phyloP scores from a whole-genome alignment of 2,888 invertebrate species.

The Antheraea assamensis region DNA sequence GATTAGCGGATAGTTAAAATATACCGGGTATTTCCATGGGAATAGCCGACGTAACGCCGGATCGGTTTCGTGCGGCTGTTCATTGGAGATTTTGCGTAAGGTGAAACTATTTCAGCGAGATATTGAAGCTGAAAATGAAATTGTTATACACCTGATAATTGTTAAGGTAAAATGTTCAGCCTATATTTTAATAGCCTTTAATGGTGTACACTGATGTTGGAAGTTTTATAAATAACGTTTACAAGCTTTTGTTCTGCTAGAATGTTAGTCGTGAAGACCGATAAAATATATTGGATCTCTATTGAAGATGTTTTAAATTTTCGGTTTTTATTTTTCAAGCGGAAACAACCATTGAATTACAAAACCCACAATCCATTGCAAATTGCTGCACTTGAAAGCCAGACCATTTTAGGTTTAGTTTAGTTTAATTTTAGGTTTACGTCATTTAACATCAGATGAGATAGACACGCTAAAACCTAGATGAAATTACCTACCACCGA shows the following conservation, averaged over 20 bases:
- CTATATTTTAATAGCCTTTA: not conserved
- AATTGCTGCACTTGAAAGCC: too few species aligned
- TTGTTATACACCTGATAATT: not conserved
- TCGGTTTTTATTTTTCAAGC: too few species aligned
- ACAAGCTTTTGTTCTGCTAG: not conserved
- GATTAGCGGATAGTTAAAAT: conserved; percentile 29
- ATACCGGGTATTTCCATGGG: conserved; percentile 21
- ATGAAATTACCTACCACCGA: too few species aligned
- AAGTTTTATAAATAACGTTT: not conserved
- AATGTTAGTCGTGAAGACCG: not conserved
- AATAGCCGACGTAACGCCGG: conserved; percentile 14
- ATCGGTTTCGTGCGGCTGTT: conserved; percentile 12
- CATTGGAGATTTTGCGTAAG: conserved; percentile 10
- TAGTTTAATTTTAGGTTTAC: too few species aligned
- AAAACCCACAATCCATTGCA: too few species aligned
- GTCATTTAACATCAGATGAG: too few species aligned
- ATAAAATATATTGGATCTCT: not conserved
- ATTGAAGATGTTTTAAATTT: not conserved
- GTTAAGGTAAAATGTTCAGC: not conserved
- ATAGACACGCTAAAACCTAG: too few species aligned
- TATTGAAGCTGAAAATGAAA: not conserved
- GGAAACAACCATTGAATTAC: too few species aligned
- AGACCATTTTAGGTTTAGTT: too few species aligned
- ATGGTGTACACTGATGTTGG: not conserved
- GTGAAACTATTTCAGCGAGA: not conserved